These are phyloP conservation scores for Metopia argyrocephala DNA, from an alignment of 2,888 invertebrate genomes.

Conservation along the genomic window DNA sequence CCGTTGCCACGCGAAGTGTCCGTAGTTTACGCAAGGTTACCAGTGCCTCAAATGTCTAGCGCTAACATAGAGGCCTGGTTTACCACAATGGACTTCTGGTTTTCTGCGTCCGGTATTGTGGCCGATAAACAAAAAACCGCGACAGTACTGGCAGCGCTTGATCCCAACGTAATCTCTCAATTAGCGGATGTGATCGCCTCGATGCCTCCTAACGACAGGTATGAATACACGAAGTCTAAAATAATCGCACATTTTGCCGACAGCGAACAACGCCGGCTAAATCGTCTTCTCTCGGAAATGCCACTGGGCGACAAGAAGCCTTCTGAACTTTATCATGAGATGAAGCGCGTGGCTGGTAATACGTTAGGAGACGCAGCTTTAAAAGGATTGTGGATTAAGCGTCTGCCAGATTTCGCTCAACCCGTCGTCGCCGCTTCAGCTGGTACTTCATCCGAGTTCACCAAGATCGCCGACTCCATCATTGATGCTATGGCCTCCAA, in stretches of 20 bases:
- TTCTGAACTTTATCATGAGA: too few relatives aligned
- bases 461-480: constrained; percentile 14
- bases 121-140: not conserved
- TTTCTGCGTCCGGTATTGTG: not conserved
- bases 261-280: too few relatives aligned
- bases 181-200: not conserved
- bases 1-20: too few relatives aligned
- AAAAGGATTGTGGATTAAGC: constrained; percentile 32
- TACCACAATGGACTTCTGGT: not conserved
- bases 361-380: constrained; percentile 32
- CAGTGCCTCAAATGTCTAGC: too few relatives aligned
- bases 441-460: constrained; percentile 22
- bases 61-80: too few relatives aligned
- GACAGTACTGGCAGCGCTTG: too few relatives aligned
- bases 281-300: too few relatives aligned
- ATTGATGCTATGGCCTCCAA: constrained; percentile 20
- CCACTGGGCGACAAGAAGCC: too few relatives aligned
- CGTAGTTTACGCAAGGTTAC: too few relatives aligned
- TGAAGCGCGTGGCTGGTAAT: constrained; percentile 23
- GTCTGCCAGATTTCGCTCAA: constrained; percentile 33
- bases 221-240: not conserved
- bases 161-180: too few relatives aligned
- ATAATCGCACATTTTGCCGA: too few relatives aligned
- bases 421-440: constrained; percentile 38
- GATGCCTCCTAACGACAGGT: not conserved